phyloP scores from a whole-genome alignment of 1,140 invertebrate species.

The Heliothis subflexa region DNA sequence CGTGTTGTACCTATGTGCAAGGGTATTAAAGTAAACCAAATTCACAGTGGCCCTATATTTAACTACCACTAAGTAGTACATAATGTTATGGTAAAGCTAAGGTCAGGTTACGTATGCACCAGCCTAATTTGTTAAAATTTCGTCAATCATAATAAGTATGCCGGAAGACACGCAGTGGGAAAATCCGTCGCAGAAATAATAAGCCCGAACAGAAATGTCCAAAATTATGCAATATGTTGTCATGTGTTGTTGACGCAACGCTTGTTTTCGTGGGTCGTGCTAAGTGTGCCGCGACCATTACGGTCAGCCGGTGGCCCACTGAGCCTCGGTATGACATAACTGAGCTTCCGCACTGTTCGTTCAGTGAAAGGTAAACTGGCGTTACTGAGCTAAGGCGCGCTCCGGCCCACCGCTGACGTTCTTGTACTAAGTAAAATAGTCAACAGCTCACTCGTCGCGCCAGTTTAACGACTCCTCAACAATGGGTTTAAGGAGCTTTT shows the following conservation, averaged over 20 bases:
- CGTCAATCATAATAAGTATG: conserved; percentile 25
- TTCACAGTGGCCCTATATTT: not conserved
- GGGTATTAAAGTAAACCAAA: conserved; percentile 13
- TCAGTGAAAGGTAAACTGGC: conserved; percentile 77
- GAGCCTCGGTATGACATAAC: conserved; percentile 73
- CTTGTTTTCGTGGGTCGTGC: conserved; percentile 81
- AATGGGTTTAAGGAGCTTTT: conserved; percentile 27
- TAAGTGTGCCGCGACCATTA: conserved; percentile 81
- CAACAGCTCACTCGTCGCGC: conserved; percentile 11
- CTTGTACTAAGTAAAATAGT: conserved; percentile 42
- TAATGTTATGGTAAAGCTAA: conserved; percentile 14
- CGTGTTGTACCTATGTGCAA: not conserved
- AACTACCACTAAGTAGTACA: conserved; percentile 6
- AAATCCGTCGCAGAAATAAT: conserved; percentile 48
- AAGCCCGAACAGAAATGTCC: conserved; percentile 63
- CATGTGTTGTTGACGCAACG: conserved; percentile 75
- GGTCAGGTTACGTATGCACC: conserved; percentile 34
- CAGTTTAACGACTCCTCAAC: conserved; percentile 29
- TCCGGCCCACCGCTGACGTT: conserved; percentile 33
- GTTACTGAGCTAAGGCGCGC: conserved; percentile 24
- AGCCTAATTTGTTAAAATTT: conserved; percentile 34
- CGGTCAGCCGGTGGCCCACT: conserved; percentile 81
- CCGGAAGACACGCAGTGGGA: conserved; percentile 45
- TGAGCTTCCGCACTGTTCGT: conserved; percentile 73
- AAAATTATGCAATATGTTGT: conserved; percentile 77